A percentile compares a stretch with the other conserved stretches of the same genome.
Evolutionary conservation across 2,113 vertebrate genomes (phyloP).

Genomic region (Tretioscincus oriximinensis): DNA sequence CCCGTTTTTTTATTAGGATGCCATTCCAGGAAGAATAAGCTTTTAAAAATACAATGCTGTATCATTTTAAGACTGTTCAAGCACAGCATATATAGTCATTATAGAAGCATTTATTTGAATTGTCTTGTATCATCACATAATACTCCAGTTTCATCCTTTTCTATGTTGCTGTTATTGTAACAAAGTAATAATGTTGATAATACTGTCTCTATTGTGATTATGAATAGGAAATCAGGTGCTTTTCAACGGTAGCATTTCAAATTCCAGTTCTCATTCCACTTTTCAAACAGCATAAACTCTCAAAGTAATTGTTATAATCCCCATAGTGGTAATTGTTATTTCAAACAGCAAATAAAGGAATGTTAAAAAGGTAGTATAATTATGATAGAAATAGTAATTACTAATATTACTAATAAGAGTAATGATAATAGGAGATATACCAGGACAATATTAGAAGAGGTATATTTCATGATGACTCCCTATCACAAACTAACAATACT

Average conservation of each 20-base stretch:
- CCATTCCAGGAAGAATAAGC: constrained; percentile 54
- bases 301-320: neutral
- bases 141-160: constrained; percentile 48
- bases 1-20: constrained; percentile 54
- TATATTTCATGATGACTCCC: too few relatives aligned
- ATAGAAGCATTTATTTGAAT: constrained; percentile 51
- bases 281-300: neutral
- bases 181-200: constrained; percentile 31
- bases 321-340: neutral
- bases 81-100: constrained; percentile 36
- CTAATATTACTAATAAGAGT: too few relatives aligned
- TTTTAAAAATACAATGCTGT: constrained; percentile 52
- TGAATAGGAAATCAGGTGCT: neutral
- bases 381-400: too few relatives aligned
- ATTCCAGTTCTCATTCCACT: neutral
- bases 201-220: constrained; percentile 27
- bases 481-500: too few relatives aligned
- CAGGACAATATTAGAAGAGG: too few relatives aligned
- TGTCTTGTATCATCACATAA: constrained; percentile 36
- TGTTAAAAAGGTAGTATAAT: neutral
- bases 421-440: too few relatives aligned
- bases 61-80: constrained; percentile 58
- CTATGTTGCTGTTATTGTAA: constrained; percentile 13
- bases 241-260: neutral
- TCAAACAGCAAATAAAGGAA: neutral